Conservation (phyloP, 2,113 vertebrate genomes). For the Hippocampus mohnikei region DNA sequence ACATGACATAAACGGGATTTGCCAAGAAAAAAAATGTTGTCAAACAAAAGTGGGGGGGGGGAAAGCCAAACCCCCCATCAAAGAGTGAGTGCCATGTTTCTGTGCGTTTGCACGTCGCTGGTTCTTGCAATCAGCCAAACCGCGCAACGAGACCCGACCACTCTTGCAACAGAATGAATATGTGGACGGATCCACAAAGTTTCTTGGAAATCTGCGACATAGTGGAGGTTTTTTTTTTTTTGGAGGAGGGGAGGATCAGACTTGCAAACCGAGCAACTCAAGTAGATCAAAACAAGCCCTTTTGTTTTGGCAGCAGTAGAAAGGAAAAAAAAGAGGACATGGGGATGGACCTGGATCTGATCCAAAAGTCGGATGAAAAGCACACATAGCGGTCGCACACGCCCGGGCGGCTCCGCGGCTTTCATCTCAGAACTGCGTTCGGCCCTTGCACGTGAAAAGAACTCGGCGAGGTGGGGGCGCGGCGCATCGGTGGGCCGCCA, state of each 20-base stretch:
- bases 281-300: not conserved
- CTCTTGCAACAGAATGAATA: too few relatives aligned
- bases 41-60: too few relatives aligned
- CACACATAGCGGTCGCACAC: constrained; percentile 39
- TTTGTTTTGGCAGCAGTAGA: not conserved
- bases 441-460: constrained; percentile 35
- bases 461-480: constrained; percentile 32
- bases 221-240: too few relatives aligned
- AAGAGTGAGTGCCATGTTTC: not conserved
- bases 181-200: too few relatives aligned
- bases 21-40: too few relatives aligned
- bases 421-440: constrained; percentile 50
- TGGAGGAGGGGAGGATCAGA: not conserved
- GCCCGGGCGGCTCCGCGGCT: constrained; percentile 30
- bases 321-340: constrained; percentile 29
- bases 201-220: too few relatives aligned
- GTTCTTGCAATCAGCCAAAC: not conserved
- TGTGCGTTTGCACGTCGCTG: not conserved
- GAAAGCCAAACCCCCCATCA: not conserved
- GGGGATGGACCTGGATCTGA: constrained; percentile 39
- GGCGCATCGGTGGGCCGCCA: not conserved
- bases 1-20: too few relatives aligned
- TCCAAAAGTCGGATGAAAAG: constrained; percentile 51
- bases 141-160: too few relatives aligned
- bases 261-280: constrained; percentile 1